Conservation (phyloP, 2,797 vertebrate species). For the Leptoclinus maculatus region DNA sequence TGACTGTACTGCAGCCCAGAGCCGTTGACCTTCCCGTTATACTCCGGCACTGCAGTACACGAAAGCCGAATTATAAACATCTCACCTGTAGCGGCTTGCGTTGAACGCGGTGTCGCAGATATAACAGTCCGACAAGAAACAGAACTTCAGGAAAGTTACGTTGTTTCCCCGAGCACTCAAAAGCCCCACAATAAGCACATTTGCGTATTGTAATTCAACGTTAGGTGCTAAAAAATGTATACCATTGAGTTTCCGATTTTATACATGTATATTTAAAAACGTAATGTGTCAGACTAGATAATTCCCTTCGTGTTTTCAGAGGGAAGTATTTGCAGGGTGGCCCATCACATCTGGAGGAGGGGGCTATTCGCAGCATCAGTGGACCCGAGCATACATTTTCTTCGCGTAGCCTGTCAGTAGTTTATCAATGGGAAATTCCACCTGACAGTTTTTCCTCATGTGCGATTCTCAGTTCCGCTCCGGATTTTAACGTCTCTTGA, state of each 20-base stretch:
- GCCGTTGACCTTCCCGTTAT: slow-evolving; percentile 40
- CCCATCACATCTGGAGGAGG: slow-evolving; percentile 57
- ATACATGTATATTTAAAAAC: too few relatives aligned
- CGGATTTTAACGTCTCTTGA: slow-evolving; percentile 51
- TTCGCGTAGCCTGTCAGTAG: background rate
- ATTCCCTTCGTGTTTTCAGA: slow-evolving; percentile 27
- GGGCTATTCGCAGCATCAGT: slow-evolving; percentile 61
- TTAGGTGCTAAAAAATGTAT: accelerated
- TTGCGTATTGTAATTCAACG: background rate
- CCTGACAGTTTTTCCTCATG: slow-evolving; percentile 52
- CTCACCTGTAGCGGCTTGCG: slow-evolving; percentile 50
- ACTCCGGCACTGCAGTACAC: background rate
- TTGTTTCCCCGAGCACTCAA: background rate
- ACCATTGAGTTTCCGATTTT: background rate
- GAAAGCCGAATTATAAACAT: background rate
- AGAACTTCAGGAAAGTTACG: background rate
- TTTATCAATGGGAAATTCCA: slow-evolving; percentile 1
- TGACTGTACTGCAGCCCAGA: background rate
- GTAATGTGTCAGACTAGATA: background rate
- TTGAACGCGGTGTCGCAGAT: slow-evolving; percentile 37
- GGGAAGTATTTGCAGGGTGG: slow-evolving; percentile 51
- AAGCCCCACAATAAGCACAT: background rate
- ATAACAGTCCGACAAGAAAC: slow-evolving; percentile 68
- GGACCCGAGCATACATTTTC: slow-evolving; percentile 42
- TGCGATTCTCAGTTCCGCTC: slow-evolving; percentile 16